phyloP scores from a whole-genome alignment of 37 sponge, comb jelly and placozoan species.

The Aplysina aerophoba region DNA sequence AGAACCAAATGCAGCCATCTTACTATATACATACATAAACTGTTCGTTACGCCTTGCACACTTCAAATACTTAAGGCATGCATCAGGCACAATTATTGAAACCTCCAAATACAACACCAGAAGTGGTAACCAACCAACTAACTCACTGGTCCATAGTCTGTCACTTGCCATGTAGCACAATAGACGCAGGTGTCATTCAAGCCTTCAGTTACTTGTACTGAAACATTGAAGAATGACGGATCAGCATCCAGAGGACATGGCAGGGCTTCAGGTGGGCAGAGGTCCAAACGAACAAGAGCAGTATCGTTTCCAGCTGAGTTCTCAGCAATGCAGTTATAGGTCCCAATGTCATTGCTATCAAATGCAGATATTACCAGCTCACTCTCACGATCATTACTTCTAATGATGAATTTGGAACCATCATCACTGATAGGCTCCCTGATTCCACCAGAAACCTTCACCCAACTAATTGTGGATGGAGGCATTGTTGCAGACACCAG shows the following conservation, averaged over 20 bases:
- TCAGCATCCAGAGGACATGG: neutral
- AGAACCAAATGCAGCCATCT: too few species aligned
- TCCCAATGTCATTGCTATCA: neutral
- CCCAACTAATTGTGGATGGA: neutral
- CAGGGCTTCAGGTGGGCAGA: neutral
- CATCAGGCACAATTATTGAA: too few species aligned
- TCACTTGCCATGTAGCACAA: neutral
- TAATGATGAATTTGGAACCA: neutral
- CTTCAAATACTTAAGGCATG: too few species aligned
- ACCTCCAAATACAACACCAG: too few species aligned
- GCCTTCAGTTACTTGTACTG: neutral
- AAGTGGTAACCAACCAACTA: neutral
- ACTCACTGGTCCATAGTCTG: constrained; percentile 7
- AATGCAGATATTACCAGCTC: neutral
- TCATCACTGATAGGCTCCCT: neutral
- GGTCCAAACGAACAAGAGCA: neutral
- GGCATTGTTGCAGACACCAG: neutral
- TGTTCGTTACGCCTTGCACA: too few species aligned
- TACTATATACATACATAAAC: too few species aligned
- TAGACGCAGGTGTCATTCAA: neutral
- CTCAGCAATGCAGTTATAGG: neutral
- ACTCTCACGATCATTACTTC: neutral
- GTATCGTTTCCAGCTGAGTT: constrained; percentile 5
- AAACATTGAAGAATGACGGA: neutral
- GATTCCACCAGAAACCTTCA: neutral